Base-by-base conservation (phyloP, 2,888 invertebrate species). In the Apoda limacodes region DNA sequence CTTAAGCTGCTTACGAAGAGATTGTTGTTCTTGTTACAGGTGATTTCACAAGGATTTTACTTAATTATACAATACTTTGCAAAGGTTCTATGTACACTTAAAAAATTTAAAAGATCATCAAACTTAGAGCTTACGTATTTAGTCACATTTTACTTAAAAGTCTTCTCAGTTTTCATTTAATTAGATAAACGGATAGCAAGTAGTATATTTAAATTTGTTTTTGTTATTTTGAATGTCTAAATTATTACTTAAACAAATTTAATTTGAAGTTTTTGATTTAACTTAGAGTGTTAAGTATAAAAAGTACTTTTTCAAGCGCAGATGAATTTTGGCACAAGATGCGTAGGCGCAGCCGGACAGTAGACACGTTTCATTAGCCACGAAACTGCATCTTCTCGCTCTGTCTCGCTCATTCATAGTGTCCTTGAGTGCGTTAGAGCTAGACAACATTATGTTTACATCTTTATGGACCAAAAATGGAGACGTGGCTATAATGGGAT, bases 331-430 rank as follows among this genome's bases (percentile, higher is more conserved):
- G 50, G 52, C 42, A 37, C 45, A 39, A 45, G 70, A 72, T 72
- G 74, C 70, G 67, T 60, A 52, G 45, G 61, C 69, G 67, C 59
- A 52, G 41, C 54, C 54, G 68, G 76, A 72, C 67, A 72, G 61
- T 67, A 64, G 78, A 72, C 62, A 76, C 75, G 78, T 63, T 54
- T 75, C 58, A 78, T 78, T 76, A 74, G 75, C 50, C 60, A 52
- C 59, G 65, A 56, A 56, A 61, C 65, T 63, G 64, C 66, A 64
- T 65, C 65, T 60, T 52, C 32, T 53, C 46, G 40, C 45, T 49
- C 56, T 32, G 53, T 72, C 78, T 64, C 70, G 48, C 34, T 75
- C 61, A 25, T 32, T 21, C 58, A 13, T 25, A 11, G 23, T 28
- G 13, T 37, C 15, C 15, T 22, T 11, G 9, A 20, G 15, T 34